Percentiles rank a stretch among this genome's conserved stretches.
phyloP scores from a whole-genome alignment of 2,888 invertebrate species.

The Carabus problematicus region DNA sequence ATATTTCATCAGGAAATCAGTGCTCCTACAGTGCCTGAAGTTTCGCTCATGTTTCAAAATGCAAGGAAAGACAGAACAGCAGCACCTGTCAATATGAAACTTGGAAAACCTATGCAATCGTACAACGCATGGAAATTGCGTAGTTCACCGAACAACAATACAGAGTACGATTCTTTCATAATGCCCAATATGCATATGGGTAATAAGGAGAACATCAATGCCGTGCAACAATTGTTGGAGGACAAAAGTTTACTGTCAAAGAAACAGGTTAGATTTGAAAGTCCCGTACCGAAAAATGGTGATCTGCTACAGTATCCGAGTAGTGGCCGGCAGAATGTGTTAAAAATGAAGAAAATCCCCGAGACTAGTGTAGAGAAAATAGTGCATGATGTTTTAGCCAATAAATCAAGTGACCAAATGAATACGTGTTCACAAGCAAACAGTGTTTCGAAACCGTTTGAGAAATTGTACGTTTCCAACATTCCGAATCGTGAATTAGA shows the following conservation, averaged over 20 bases:
- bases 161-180: slow-evolving; percentile 31
- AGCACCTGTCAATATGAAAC: neutral
- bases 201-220: slow-evolving; percentile 30
- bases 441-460: slow-evolving; percentile 50
- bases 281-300: slow-evolving; percentile 45
- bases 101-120: slow-evolving; percentile 23
- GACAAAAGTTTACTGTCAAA: slow-evolving; percentile 43
- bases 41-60: slow-evolving; percentile 52
- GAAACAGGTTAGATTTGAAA: slow-evolving; percentile 57
- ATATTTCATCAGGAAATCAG: slow-evolving; percentile 37
- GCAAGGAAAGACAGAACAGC: slow-evolving; percentile 13
- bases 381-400: neutral
- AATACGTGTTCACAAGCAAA: neutral
- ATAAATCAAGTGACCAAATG: neutral
- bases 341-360: neutral
- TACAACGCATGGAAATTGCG: slow-evolving; percentile 40
- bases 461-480: slow-evolving; percentile 57
- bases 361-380: neutral
- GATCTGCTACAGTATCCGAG: slow-evolving; percentile 8
- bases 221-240: neutral
- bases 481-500: slow-evolving; percentile 57
- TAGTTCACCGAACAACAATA: slow-evolving; percentile 17
- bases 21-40: slow-evolving; percentile 55
- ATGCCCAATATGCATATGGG: slow-evolving; percentile 2
- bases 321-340: neutral